Conservation (phyloP, 2,113 vertebrate species). For the Muntiacus reevesi region DNA sequence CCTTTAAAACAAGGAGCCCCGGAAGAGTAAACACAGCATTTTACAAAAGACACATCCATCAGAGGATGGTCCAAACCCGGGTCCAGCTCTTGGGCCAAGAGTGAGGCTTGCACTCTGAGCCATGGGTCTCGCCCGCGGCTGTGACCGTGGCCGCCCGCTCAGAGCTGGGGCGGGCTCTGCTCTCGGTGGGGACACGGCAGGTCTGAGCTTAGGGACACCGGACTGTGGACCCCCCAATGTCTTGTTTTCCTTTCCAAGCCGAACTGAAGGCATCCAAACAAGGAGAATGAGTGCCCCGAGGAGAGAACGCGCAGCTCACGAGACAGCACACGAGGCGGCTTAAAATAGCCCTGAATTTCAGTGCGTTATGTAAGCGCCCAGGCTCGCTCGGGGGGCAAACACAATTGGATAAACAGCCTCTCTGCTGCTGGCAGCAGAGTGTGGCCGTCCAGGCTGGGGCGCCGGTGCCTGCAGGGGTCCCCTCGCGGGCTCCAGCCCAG, state of each 20-base stretch:
- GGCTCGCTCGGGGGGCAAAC: background rate
- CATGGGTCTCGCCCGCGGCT: rapidly evolving
- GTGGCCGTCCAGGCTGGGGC: background rate
- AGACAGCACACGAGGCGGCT: background rate
- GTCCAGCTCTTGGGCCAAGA: rapidly evolving
- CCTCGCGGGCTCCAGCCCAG: background rate
- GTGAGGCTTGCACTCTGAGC: background rate
- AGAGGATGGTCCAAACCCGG: rapidly evolving
- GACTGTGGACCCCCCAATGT: background rate
- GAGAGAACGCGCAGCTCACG: background rate
- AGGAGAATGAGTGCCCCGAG: background rate
- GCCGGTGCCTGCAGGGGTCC: background rate
- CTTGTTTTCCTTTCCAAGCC: background rate
- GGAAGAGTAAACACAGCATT: rapidly evolving
- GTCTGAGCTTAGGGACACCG: background rate
- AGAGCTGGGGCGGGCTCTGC: rapidly evolving
- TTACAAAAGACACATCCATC: background rate
- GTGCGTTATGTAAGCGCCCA: rapidly evolving
- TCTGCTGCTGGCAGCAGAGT: background rate
- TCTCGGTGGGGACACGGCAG: background rate
- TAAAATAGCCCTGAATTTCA: background rate
- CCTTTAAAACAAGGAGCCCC: background rate
- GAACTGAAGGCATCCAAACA: background rate
- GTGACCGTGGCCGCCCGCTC: background rate
- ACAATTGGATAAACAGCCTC: background rate